Evolutionary conservation across 2,888 invertebrate genomes (phyloP), one percentile per base, ranked within the genome.

Genomic region (Megastigmus dorsalis): DNA sequence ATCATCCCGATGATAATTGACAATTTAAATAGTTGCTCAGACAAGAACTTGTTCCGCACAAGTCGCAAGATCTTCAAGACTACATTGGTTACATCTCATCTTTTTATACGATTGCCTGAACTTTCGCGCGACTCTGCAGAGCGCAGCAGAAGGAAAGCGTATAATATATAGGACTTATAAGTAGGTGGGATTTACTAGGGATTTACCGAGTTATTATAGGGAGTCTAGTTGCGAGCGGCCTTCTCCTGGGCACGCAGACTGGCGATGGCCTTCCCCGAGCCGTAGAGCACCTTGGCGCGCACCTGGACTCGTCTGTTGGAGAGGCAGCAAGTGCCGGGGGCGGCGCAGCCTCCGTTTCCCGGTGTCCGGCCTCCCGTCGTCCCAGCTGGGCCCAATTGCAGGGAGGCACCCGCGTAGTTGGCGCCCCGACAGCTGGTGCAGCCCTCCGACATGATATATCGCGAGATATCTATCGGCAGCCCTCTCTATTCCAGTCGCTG

Each of bases 401-500:
- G 75, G 13, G 80, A 76, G 54, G 80, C 80, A 65, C 79, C 82
- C 33, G 80, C 79, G 69, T 84, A 84, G 79, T 83, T 85, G 38
- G 84, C 82, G 52, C 84, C 84, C 67, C 84, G 80, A 81, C 85
- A 85, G 75, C 84, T 83, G 67, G 83, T 85, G 74, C 86, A 85
- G 70, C 86, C 84, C 78, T 86, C 86, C 78, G 86, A 85, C 86
- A 86, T n/a, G n/a, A n/a, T n/a, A n/a, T n/a, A n/a, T n/a, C n/a
- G n/a, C n/a, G n/a, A n/a, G n/a, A n/a, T n/a, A n/a, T 86, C 45
- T 3, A 5, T 3, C 45, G 50, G n/a, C 23, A 6, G 6, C 13
- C n/a, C 1, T n/a, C 10, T 33, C n/a, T n/a, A n/a, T n/a, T n/a
- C n/a, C n/a, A n/a, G n/a, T n/a, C n/a, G n/a, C n/a, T n/a, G n/a